A percentile compares a stretch with the other conserved stretches of the same genome.
Conservation (phyloP, 2,113 vertebrate genomes). For the Anseranas semipalmata region DNA sequence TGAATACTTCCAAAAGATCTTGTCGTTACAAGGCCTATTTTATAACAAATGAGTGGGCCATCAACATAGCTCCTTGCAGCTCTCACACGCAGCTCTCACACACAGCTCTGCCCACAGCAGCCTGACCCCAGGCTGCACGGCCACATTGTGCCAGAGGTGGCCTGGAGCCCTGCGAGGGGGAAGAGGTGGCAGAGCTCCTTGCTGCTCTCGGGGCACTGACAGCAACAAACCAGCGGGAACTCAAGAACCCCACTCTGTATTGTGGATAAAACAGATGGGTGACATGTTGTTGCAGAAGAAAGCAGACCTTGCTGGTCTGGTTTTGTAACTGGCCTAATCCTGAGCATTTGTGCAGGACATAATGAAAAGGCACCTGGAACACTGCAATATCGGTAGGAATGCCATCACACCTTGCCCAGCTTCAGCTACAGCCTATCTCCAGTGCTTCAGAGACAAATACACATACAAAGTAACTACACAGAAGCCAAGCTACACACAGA, state of each 20-base stretch:
- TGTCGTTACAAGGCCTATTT: not conserved
- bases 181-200: not conserved
- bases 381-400: not conserved
- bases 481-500: not conserved
- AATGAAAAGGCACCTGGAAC: not conserved
- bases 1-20: not conserved
- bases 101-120: not conserved
- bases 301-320: not conserved
- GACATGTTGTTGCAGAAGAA: not conserved
- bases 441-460: not conserved
- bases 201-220: fast-evolving
- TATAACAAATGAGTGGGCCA: not conserved
- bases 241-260: not conserved
- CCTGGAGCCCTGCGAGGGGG: not conserved
- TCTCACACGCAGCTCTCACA: fast-evolving
- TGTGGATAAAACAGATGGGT: not conserved
- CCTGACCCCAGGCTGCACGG: not conserved
- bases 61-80: not conserved
- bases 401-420: not conserved
- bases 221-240: not conserved
- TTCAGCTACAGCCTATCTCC: not conserved
- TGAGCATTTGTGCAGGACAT: not conserved
- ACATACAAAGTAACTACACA: not conserved
- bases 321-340: not conserved
- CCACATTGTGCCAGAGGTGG: fast-evolving